Base-by-base conservation (phyloP, 1,140 invertebrate genomes). In the Drosophila ficusphila region DNA sequence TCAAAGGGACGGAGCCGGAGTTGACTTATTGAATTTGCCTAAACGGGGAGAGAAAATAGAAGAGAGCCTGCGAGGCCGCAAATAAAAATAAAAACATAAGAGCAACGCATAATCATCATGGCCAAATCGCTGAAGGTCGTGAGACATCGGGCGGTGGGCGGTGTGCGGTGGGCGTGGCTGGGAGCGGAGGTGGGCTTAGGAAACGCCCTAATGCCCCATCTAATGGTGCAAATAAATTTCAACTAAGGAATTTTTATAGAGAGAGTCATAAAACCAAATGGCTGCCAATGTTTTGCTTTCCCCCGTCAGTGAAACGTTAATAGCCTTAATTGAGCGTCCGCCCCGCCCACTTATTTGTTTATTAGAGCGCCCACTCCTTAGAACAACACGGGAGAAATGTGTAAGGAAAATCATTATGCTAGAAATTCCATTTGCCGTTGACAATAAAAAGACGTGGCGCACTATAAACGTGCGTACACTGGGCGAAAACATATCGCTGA, bases 231-330 rank as follows among this genome's bases (percentile, higher is more conserved):
- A 88, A 88, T 88, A 88, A 88, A 88, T 88, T 88, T 88, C 82
- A 88, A 88, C 82, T 88, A 88, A 88, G 82, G 82, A 88, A 88
- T 88, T 88, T 88, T 88, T 88, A 88, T 88, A 88, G 78, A 82
- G 78, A 82, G 83, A 72, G 72, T 64, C 76, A 85, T 85, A 86
- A 85, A 85, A 85, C 72, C 68, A 81, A 86, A 86, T 86, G 82
- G 76, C 76, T 88, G 81, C 81, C 81, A 86, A 86, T 86, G 81
- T 44, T 73, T 76, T 69, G 54, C 41, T 65, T 42, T 42, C 29
- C 48, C 9, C 42, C 6, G 21, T 47, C 82, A 56, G 61, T 75
- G 81, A 74, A 88, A 74, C 78, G 83, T 89, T 88, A 88, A 88
- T 89, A 88, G 82, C 82, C 82, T 88, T 88, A 88, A 88, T 88